These are phyloP conservation scores for Ctenochaetus hawaiiensis DNA, from an alignment of 2,797 vertebrate genomes.

Conservation along the genomic window DNA sequence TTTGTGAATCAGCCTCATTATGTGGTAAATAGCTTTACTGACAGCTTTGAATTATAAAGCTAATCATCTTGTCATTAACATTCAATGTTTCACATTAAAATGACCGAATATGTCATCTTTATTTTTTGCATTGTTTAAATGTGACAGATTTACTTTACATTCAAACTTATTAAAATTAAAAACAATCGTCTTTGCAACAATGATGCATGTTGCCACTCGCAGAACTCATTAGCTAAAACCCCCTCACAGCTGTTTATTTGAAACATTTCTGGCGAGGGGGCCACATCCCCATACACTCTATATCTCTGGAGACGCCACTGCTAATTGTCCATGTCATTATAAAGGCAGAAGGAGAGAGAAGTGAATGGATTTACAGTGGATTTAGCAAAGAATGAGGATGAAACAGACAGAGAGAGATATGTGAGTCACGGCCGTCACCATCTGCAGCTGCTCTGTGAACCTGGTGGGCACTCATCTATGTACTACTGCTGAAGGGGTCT, in stretches of 20 bases:
- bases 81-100: slow-evolving; percentile 13
- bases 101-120: not conserved
- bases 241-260: slow-evolving; percentile 41
- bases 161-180: slow-evolving; percentile 21
- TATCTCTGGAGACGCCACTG: slow-evolving; percentile 29
- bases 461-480: slow-evolving; percentile 33
- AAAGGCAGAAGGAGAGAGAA: slow-evolving; percentile 33
- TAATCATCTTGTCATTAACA: not conserved
- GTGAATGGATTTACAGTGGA: slow-evolving; percentile 49
- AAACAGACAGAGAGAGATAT: slow-evolving; percentile 34
- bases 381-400: slow-evolving; percentile 39
- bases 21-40: slow-evolving; percentile 7
- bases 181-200: slow-evolving; percentile 8
- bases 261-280: slow-evolving; percentile 31
- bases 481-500: slow-evolving; percentile 36
- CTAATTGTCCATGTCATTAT: slow-evolving; percentile 58
- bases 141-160: not conserved
- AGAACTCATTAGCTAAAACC: slow-evolving; percentile 32
- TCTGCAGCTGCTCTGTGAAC: slow-evolving; percentile 63
- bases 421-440: slow-evolving; percentile 52
- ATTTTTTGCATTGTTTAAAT: not conserved
- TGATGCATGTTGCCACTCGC: slow-evolving; percentile 8
- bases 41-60: slow-evolving; percentile 13
- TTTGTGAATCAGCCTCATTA: slow-evolving; percentile 12
- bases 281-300: slow-evolving; percentile 25